These are phyloP conservation scores for Sinotaia quadrata DNA, from an alignment of 2,888 invertebrate species.

Conservation along the genomic window DNA sequence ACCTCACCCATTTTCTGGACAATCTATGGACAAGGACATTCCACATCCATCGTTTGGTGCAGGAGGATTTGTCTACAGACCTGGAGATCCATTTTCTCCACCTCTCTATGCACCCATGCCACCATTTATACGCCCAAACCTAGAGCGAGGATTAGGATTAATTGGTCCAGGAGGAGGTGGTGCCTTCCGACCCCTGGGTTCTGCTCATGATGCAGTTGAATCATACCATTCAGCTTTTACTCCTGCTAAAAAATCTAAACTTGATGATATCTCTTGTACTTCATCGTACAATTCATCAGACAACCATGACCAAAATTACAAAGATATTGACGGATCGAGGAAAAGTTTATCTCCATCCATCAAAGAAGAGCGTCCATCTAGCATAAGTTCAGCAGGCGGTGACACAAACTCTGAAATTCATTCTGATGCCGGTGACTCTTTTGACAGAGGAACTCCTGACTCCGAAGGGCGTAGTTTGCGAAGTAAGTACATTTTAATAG, in stretches of 20 bases:
- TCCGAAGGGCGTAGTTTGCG: conserved; percentile 61
- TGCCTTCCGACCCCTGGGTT: conserved; percentile 61
- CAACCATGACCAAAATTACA: conserved; percentile 7
- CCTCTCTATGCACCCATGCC: conserved; percentile 63
- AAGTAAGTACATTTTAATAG: conserved; percentile 62
- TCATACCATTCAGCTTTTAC: conserved; percentile 65
- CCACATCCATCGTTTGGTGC: conserved; percentile 49
- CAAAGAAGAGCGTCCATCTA: conserved; percentile 63
- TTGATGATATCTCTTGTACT: conserved; percentile 39
- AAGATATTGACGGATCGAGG: conserved; percentile 37
- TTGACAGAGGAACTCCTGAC: conserved; percentile 61
- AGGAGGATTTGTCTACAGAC: conserved; percentile 61
- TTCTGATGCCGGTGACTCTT: conserved; percentile 57
- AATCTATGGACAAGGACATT: conserved; percentile 51
- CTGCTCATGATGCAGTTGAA: conserved; percentile 34
- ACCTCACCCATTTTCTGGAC: conserved; percentile 48
- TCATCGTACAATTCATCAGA: conserved; percentile 20
- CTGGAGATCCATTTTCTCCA: conserved; percentile 64
- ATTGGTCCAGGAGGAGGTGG: conserved; percentile 53
- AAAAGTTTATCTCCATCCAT: conserved; percentile 36
- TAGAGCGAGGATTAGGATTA: conserved; percentile 55
- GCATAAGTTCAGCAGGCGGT: conserved; percentile 56
- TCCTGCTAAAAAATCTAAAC: conserved; percentile 61
- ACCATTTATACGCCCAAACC: conserved; percentile 56
- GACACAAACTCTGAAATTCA: conserved; percentile 62